Conservation (phyloP, 2,113 vertebrate species). For the Sialia sialis region DNA sequence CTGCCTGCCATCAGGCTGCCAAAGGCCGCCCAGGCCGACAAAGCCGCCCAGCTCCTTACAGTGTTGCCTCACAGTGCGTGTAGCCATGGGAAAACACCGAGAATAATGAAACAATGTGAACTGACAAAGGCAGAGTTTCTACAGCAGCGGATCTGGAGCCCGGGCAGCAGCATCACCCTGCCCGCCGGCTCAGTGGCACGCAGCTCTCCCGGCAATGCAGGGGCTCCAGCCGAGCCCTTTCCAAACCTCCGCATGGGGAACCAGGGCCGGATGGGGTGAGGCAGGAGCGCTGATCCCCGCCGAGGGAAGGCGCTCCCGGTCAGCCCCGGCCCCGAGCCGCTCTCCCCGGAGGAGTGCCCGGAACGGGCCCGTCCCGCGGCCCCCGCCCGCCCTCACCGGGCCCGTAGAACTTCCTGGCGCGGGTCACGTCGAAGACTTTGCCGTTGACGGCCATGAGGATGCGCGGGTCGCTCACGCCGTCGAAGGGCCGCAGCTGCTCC, state of each 20-base stretch:
- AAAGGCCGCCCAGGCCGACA: neutral
- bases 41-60: fast-evolving
- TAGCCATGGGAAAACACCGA: neutral
- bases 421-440: conserved; percentile 94
- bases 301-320: neutral
- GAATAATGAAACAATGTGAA: fast-evolving
- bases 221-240: too few relatives aligned
- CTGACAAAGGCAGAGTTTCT: neutral
- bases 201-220: neutral
- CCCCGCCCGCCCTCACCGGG: conserved; percentile 75
- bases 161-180: neutral
- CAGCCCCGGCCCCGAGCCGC: neutral
- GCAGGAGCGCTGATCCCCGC: neutral
- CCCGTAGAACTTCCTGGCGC: conserved; percentile 92
- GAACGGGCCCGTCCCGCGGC: neutral
- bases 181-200: neutral
- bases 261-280: neutral
- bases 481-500: conserved; percentile 80
- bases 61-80: fast-evolving
- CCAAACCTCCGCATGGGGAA: neutral
- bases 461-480: conserved; percentile 79
- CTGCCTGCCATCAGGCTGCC: neutral
- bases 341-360: neutral
- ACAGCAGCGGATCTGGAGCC: fast-evolving
- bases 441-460: conserved; percentile 94